These are phyloP conservation scores for Drosophila paramelanica DNA, from an alignment of 2,888 invertebrate genomes.

Conservation along the genomic window DNA sequence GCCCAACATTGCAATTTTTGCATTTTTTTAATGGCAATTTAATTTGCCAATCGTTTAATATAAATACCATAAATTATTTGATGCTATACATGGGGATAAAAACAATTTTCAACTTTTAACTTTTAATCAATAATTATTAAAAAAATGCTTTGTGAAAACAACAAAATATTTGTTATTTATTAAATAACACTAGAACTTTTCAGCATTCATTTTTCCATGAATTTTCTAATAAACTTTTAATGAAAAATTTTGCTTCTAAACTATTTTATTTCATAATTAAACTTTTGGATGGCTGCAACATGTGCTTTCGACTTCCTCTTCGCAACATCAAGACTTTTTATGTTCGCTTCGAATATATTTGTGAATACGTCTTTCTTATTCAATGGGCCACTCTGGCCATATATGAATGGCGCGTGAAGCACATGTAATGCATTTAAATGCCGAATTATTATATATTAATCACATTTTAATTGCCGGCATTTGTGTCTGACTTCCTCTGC, in stretches of 20 bases:
- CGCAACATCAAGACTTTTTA: not conserved
- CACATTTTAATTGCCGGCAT: constrained; percentile 47
- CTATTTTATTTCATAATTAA: not conserved
- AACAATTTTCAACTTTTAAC: too few species aligned
- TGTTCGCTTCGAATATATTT: not conserved
- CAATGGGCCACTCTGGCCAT: constrained; percentile 15
- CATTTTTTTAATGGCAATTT: constrained; percentile 13
- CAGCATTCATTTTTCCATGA: too few species aligned
- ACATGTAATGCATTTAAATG: constrained; percentile 39
- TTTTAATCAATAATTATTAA: too few species aligned
- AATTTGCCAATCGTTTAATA: not conserved
- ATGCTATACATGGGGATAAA: not conserved
- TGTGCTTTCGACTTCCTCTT: constrained; percentile 13
- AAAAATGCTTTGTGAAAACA: too few species aligned
- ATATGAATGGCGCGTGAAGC: constrained; percentile 16
- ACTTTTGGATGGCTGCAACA: too few species aligned
- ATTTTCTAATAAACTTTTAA: too few species aligned
- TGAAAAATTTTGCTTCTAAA: not conserved
- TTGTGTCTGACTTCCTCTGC: constrained; percentile 25
- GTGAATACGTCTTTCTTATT: constrained; percentile 25
- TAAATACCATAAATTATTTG: not conserved
- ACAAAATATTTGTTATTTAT: too few species aligned
- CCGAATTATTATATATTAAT: constrained; percentile 36
- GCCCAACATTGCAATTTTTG: constrained; percentile 6
- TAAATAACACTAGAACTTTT: too few species aligned